Conservation (phyloP, 2,888 invertebrate genomes). For the Phortica magna region DNA sequence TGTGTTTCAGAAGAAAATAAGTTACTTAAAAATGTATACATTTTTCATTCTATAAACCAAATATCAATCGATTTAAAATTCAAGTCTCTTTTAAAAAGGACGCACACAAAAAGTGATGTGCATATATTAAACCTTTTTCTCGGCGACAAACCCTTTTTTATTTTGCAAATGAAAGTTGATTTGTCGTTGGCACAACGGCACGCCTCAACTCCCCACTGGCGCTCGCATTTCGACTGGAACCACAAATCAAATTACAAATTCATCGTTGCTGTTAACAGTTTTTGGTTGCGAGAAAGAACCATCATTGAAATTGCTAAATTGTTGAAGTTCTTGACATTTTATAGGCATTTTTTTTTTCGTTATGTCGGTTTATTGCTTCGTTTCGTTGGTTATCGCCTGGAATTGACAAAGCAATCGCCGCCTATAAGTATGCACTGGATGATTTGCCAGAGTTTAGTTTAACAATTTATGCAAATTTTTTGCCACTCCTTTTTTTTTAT, state of each 20-base stretch:
- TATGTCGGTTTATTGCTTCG: not conserved
- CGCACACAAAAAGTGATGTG: conserved; percentile 36
- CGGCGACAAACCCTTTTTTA: conserved; percentile 37
- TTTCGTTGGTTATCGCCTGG: not conserved
- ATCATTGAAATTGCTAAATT: conserved; percentile 15
- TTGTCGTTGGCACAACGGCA: conserved; percentile 22
- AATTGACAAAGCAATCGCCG: conserved; percentile 3
- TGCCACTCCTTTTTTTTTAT: conserved; percentile 5
- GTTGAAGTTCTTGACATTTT: conserved; percentile 1
- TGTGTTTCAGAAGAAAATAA: too few relatives aligned
- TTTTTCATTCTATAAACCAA: not conserved
- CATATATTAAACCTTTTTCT: conserved; percentile 65
- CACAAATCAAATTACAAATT: conserved; percentile 22
- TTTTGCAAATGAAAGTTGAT: conserved; percentile 42
- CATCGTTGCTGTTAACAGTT: conserved; percentile 32
- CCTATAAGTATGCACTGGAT: conserved; percentile 57
- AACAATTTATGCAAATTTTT: conserved; percentile 64
- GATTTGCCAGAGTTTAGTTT: conserved; percentile 55
- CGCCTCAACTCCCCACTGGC: not conserved
- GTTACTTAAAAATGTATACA: too few relatives aligned
- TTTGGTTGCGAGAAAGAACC: not conserved
- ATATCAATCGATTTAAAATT: conserved; percentile 54
- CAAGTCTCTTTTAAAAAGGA: not conserved
- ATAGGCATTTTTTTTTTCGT: not conserved
- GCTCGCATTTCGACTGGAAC: not conserved